Evolutionary conservation across 2,888 invertebrate genomes (phyloP).

Genomic region (Lucinisca nassula): DNA sequence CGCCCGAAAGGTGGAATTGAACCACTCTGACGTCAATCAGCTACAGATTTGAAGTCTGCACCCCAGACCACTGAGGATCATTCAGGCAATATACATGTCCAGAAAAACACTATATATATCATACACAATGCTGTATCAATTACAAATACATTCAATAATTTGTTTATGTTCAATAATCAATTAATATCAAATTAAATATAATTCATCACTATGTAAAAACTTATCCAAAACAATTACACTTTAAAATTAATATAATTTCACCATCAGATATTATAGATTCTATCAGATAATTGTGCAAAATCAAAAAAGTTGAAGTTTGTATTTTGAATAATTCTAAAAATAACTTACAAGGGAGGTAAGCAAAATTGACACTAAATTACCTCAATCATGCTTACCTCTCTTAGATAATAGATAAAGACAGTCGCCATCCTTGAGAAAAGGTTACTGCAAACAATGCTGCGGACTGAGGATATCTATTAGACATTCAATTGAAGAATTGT

Average conservation of each 20-base stretch:
- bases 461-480: too few relatives aligned
- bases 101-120: not conserved
- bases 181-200: too few relatives aligned
- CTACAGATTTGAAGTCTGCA: constrained; percentile 96
- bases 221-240: too few relatives aligned
- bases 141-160: not conserved
- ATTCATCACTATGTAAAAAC: too few relatives aligned
- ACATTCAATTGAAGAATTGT: too few relatives aligned
- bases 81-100: constrained; percentile 89
- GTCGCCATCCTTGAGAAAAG: too few relatives aligned
- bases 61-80: constrained; percentile 94
- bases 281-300: not conserved
- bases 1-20: constrained; percentile 95
- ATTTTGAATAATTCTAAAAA: not conserved
- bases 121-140: not conserved
- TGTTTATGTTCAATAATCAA: not conserved
- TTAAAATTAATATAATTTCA: too few relatives aligned
- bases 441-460: too few relatives aligned
- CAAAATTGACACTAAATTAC: too few relatives aligned
- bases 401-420: too few relatives aligned
- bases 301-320: not conserved
- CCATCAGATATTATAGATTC: not conserved
- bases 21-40: constrained; percentile 94
- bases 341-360: too few relatives aligned
- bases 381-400: too few relatives aligned